Evolutionary conservation across 2,797 vertebrate species (phyloP), one percentile per base, ranked within the genome.

Genomic region (Kryptolebias ocellatus): DNA sequence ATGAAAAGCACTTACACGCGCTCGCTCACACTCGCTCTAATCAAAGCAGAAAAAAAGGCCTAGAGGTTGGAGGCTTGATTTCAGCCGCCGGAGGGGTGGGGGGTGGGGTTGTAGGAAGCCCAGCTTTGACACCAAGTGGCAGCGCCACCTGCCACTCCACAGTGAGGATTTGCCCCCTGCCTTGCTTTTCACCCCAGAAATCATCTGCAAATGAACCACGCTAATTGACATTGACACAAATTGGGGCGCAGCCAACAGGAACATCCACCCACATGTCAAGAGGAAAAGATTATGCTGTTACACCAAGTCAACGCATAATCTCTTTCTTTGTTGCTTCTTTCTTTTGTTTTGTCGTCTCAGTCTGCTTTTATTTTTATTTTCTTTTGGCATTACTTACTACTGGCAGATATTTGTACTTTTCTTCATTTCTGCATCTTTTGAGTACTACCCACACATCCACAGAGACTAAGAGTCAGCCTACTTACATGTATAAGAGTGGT

Each of bases 101-200:
- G 20, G 20, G 20, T 24, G 20, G 20, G 20, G 20, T 24, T 24
- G 20, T 64, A 49, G 62, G 64, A 72, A 76, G 79, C 54, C 49
- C 72, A 71, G 60, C 64, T 78, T 83, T 82, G 82, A 82, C 84
- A 81, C 76, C 69, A 65, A 75, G 84, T 47, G 46, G 67, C 82
- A 68, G 74, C 67, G 79, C 88, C 91, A 92, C 88, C 89, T 92
- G 90, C 83, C 86, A 85, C 88, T 88, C 83, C 60, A 68, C 78
- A 78, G 78, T 74, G 67, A 70, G 76, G 83, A 80, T 83, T 74
- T 79, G 72, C 83, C 80, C 78, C 83, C 82, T 59, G 65, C 81
- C 61, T 81, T 5, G 27, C 76, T 62, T 75, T 74, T 80, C 75
- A 59, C 73, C 83, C 81, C 77, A 53, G 66, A 83, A 77, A 76